Evolutionary conservation across 2,888 invertebrate genomes (phyloP), one percentile per base, ranked within the genome.

Genomic region (Tachina fera): DNA sequence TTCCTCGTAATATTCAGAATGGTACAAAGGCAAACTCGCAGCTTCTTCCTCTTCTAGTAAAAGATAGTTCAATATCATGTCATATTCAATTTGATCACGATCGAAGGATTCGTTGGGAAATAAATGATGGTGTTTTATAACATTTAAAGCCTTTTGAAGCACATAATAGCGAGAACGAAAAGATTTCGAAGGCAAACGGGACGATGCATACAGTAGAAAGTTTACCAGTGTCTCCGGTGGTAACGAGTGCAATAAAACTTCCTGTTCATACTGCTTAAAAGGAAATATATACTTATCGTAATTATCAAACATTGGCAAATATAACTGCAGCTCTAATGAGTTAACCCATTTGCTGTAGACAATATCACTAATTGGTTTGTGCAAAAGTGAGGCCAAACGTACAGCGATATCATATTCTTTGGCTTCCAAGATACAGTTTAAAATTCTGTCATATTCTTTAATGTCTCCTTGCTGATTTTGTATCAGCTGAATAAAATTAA

Each of bases 161-260:
- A 94, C 93, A 90, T 95, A 95, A 87, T 94, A 95, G 43, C 90
- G 90, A 9, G 87, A 83, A 9, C 79, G 83, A 63, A 68, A 83
- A 3, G 88, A 87, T 0, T 88, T 75, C 31, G 94, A 92, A 0
- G 89, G 89, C 45, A 95, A 93, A 84, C 94, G 93, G 3, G 93
- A 93, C 0, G 94, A 94, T 0, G 91, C 90, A 75, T 94, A 93
- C 1, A 95, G 92, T 56, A 95, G 94, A 90, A 96, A 96, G 86
- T 95, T 93, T 0, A 95, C 94, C 1, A 96, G 94, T 19, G 94
- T 93, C 84, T 94, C 94, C 16, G 95, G 95, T 0, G 94, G 92
- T 0, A 96, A 94, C 0, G 94, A 92, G 72, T 95, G 94, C 47
- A 94, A 92, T 87, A 93, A 93, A 87, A 96, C 95, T 70, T 95